Evolutionary conservation across 2,888 invertebrate species (phyloP).

Genomic region (Thymelicus lineola): DNA sequence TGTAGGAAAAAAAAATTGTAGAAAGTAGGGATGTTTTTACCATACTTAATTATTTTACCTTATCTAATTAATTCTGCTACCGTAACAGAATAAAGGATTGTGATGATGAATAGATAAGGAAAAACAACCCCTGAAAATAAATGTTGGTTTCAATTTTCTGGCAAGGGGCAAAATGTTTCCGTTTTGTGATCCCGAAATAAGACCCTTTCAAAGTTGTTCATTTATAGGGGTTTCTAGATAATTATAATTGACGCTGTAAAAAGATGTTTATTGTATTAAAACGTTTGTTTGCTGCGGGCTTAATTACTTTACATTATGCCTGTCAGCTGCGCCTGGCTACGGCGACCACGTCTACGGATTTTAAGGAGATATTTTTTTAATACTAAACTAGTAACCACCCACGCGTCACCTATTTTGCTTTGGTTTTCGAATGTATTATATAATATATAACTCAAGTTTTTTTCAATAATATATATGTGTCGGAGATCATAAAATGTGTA

Average conservation of each 20-base stretch:
- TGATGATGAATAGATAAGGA: background rate
- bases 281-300: conserved; percentile 47
- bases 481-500: too few relatives aligned
- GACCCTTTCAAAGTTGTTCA: conserved; percentile 13
- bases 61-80: too few relatives aligned
- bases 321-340: conserved; percentile 20
- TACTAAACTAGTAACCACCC: background rate
- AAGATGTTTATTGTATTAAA: conserved; percentile 53
- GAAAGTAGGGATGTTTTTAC: too few relatives aligned
- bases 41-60: too few relatives aligned
- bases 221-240: conserved; percentile 8
- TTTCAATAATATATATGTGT: too few relatives aligned
- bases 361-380: background rate
- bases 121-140: conserved; percentile 9
- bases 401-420: too few relatives aligned
- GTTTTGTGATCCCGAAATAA: conserved; percentile 9
- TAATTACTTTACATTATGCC: conserved; percentile 55
- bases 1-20: too few relatives aligned
- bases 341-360: background rate
- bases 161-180: conserved; percentile 11
- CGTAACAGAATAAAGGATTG: too few relatives aligned
- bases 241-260: conserved; percentile 31
- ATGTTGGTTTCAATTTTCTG: conserved; percentile 4
- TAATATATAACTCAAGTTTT: too few relatives aligned
- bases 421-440: too few relatives aligned